These are phyloP conservation scores for Probaryconus sp. DNA, from an alignment of 1,140 invertebrate genomes.

Conservation along the genomic window DNA sequence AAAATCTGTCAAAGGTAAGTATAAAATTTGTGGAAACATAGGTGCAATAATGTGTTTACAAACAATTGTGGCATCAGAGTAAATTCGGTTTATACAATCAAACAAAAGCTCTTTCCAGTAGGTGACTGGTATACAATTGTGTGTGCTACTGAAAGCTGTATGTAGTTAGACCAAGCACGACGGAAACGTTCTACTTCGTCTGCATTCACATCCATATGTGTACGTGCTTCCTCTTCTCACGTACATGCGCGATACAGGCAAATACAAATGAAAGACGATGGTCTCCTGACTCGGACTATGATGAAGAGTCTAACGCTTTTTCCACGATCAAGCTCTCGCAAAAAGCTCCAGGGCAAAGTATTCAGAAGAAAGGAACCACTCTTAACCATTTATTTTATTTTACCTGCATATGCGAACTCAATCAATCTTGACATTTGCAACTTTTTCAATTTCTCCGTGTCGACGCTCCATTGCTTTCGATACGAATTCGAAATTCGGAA, in stretches of 20 bases:
- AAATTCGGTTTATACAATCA: slow-evolving; percentile 38
- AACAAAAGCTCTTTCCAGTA: slow-evolving; percentile 37
- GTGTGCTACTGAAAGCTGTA: slow-evolving; percentile 25
- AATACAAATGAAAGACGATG: slow-evolving; percentile 3
- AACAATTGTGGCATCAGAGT: slow-evolving; percentile 13
- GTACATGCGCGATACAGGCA: background rate
- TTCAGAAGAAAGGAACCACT: slow-evolving; percentile 1
- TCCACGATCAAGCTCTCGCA: background rate
- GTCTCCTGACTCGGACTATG: slow-evolving; percentile 14
- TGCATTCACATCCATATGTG: slow-evolving; percentile 20
- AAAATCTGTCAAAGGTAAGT: slow-evolving; percentile 27
- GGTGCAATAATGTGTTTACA: slow-evolving; percentile 25
- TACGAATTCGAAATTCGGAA: slow-evolving; percentile 15
- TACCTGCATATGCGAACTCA: slow-evolving; percentile 4
- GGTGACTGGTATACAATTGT: slow-evolving; percentile 42
- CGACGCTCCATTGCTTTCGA: background rate
- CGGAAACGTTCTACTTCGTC: slow-evolving; percentile 20
- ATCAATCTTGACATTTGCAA: slow-evolving; percentile 38
- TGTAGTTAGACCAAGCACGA: slow-evolving; percentile 33
- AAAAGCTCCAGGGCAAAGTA: background rate
- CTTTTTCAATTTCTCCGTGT: slow-evolving; percentile 30
- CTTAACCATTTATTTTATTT: slow-evolving; percentile 15
- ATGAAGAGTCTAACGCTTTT: slow-evolving; percentile 9
- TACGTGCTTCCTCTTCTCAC: slow-evolving; percentile 18
- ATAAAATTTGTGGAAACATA: no score